phyloP scores from a whole-genome alignment of 2,888 invertebrate genomes.

The Coremacera marginata region DNA sequence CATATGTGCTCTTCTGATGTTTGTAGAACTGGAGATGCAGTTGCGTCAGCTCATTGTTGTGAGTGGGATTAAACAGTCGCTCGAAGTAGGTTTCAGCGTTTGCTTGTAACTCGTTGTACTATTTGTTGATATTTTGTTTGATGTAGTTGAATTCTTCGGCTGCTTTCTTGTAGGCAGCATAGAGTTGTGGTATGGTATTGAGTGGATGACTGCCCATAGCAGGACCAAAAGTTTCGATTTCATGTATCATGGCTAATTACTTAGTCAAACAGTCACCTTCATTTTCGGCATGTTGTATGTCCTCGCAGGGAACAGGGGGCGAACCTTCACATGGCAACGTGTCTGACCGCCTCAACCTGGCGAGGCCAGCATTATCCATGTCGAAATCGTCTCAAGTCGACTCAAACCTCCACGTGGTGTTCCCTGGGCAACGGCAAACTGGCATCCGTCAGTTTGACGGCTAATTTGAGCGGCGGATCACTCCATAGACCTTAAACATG shows the following conservation, averaged over 20 bases:
- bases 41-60: slow-evolving; percentile 44
- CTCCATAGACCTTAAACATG: too few relatives aligned
- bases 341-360: too few relatives aligned
- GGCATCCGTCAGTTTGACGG: too few relatives aligned
- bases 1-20: slow-evolving; percentile 67
- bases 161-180: slow-evolving; percentile 81
- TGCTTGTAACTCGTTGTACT: slow-evolving; percentile 42
- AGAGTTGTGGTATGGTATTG: slow-evolving; percentile 83
- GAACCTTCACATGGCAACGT: too few relatives aligned
- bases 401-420: too few relatives aligned
- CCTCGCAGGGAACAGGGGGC: too few relatives aligned
- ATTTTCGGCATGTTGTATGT: slow-evolving; percentile 72
- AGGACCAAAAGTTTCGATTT: slow-evolving; percentile 83
- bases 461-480: too few relatives aligned
- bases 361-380: too few relatives aligned
- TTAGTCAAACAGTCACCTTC: slow-evolving; percentile 82
- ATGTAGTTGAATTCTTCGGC: slow-evolving; percentile 80
- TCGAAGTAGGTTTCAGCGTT: slow-evolving; percentile 43
- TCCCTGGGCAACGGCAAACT: too few relatives aligned
- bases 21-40: slow-evolving; percentile 51
- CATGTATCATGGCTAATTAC: slow-evolving; percentile 84
- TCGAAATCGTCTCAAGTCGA: too few relatives aligned
- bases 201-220: slow-evolving; percentile 79
- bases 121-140: slow-evolving; percentile 69
- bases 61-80: slow-evolving; percentile 38